Conservation (phyloP, 2,888 invertebrate species). For the Miltochrista miniata region DNA sequence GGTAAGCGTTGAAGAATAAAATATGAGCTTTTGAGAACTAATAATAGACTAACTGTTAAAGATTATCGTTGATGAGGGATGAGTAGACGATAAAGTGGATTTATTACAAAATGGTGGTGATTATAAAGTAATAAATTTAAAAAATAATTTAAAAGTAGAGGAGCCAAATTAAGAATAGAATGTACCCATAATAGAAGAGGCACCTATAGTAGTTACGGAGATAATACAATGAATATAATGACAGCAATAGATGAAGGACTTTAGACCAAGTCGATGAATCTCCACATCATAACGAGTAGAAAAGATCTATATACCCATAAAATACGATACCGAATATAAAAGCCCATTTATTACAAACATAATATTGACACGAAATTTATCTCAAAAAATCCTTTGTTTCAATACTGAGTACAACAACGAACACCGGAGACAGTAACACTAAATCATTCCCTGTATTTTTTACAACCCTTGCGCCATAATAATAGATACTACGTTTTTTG, state of each 20-base stretch:
- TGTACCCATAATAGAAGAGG: too few relatives aligned
- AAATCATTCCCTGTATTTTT: conserved; percentile 35
- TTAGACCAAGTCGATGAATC: too few relatives aligned
- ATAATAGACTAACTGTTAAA: conserved; percentile 9
- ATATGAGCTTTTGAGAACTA: conserved; percentile 13
- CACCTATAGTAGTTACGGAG: too few relatives aligned
- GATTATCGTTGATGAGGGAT: conserved; percentile 2
- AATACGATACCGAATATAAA: conserved; percentile 25
- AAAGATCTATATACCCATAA: conserved; percentile 1
- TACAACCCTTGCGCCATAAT: conserved; percentile 31
- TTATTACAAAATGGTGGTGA: neutral
- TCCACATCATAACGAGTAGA: too few relatives aligned
- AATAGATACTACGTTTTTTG: conserved; percentile 21
- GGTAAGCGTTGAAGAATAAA: conserved; percentile 13
- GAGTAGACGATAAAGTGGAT: neutral
- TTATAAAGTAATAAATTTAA: too few relatives aligned
- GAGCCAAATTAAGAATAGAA: too few relatives aligned
- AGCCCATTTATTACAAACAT: conserved; percentile 13
- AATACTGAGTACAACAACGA: conserved; percentile 33
- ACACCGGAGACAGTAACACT: conserved; percentile 39
- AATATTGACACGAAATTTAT: conserved; percentile 34
- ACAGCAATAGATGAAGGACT: too few relatives aligned
- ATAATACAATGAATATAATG: too few relatives aligned
- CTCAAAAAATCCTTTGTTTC: conserved; percentile 35
- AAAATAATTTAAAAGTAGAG: too few relatives aligned